A percentile compares a stretch with the other conserved stretches of the same genome.
phyloP scores from a whole-genome alignment of 1,140 invertebrate species.

The Nasonia giraulti region DNA sequence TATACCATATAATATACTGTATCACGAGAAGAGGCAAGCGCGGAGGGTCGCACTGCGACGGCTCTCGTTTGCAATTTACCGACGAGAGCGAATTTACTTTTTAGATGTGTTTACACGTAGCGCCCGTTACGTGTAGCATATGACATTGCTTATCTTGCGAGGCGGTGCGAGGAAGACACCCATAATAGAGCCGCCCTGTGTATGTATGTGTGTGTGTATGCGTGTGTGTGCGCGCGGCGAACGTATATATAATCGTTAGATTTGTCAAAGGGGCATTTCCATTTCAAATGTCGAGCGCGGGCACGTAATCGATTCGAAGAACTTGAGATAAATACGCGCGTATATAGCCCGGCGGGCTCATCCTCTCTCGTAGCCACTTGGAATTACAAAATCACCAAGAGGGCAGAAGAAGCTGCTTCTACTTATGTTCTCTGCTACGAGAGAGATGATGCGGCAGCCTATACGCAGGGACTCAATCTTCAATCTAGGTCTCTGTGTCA shows the following conservation, averaged over 20 bases:
- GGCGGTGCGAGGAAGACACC: too few relatives aligned
- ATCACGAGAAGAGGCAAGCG: background rate
- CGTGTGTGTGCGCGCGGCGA: background rate
- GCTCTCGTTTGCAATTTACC: too few relatives aligned
- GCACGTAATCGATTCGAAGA: background rate
- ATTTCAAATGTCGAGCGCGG: background rate
- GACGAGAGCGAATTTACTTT: too few relatives aligned
- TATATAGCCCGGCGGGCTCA: background rate
- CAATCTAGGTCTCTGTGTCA: background rate
- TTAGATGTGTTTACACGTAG: too few relatives aligned
- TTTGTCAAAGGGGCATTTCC: conserved; percentile 3
- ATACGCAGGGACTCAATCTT: background rate
- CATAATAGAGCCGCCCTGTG: background rate
- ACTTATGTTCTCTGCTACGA: too few relatives aligned
- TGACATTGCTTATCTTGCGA: too few relatives aligned
- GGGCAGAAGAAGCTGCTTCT: background rate
- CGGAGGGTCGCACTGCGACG: too few relatives aligned
- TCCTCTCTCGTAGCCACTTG: background rate
- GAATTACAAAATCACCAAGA: conserved; percentile 8
- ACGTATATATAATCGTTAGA: background rate
- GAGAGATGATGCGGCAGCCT: too few relatives aligned
- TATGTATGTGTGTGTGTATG: too few relatives aligned
- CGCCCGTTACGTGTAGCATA: too few relatives aligned
- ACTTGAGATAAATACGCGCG: background rate
- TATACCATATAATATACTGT: background rate